Conservation (phyloP, 2,113 vertebrate species). For the Oxygymnocypris stewartii region DNA sequence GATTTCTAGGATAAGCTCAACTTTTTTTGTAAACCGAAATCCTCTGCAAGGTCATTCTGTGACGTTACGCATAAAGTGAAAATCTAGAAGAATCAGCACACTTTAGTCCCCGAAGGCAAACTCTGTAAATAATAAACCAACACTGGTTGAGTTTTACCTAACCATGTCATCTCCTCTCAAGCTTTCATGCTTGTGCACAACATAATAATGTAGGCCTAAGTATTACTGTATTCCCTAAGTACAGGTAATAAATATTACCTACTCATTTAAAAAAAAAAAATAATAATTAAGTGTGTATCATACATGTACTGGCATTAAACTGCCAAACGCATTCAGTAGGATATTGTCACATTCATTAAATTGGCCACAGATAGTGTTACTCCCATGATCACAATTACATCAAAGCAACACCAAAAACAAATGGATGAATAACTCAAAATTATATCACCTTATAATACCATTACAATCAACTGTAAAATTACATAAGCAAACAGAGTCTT, state of each 20-base stretch:
- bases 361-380: neutral
- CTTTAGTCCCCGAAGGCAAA: neutral
- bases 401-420: neutral
- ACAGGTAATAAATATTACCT: too few relatives aligned
- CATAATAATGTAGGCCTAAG: neutral
- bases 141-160: neutral
- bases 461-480: neutral
- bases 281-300: neutral
- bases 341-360: neutral
- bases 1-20: neutral
- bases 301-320: neutral
- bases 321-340: neutral
- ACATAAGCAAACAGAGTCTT: too few relatives aligned
- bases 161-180: neutral
- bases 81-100: neutral
- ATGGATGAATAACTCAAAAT: neutral
- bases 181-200: neutral
- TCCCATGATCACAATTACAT: neutral
- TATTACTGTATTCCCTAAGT: too few relatives aligned
- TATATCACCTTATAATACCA: neutral
- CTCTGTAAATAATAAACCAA: slow-evolving; percentile 29
- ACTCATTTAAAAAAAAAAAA: too few relatives aligned
- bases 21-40: neutral
- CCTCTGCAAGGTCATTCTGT: neutral
- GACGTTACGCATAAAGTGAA: neutral